Evolutionary conservation across 2,113 vertebrate genomes (phyloP).

Genomic region (Oxyruncus cristatus): DNA sequence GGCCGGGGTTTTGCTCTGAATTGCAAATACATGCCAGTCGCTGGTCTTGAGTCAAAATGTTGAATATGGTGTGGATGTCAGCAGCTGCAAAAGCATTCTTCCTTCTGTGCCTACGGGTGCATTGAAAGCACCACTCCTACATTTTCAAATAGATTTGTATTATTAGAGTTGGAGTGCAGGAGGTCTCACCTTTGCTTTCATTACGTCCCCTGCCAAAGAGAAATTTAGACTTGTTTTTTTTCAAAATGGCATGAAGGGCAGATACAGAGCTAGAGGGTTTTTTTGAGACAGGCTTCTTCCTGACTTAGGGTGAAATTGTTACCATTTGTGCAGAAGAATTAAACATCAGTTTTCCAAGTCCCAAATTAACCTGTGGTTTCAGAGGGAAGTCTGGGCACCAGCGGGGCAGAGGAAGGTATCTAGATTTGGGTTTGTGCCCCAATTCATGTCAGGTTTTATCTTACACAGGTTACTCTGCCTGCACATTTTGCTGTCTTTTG

Average conservation of each 20-base stretch:
- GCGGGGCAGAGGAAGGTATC: background rate
- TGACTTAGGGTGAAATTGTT: background rate
- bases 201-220: background rate
- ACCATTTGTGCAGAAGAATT: background rate
- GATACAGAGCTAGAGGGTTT: background rate
- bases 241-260: background rate
- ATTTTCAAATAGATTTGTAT: background rate
- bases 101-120: background rate
- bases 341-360: background rate
- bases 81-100: background rate
- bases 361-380: background rate
- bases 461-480: background rate
- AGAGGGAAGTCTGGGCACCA: background rate
- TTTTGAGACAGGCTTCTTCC: background rate
- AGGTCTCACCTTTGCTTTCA: background rate
- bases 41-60: background rate
- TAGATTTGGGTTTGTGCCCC: background rate
- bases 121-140: background rate
- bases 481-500: background rate
- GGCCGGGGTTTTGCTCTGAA: background rate
- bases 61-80: background rate
- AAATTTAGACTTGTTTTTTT: background rate
- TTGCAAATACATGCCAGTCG: background rate
- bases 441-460: background rate
- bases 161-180: background rate